These are phyloP conservation scores for Hormaphis cornu DNA, from an alignment of 1,140 invertebrate genomes.

Conservation along the genomic window DNA sequence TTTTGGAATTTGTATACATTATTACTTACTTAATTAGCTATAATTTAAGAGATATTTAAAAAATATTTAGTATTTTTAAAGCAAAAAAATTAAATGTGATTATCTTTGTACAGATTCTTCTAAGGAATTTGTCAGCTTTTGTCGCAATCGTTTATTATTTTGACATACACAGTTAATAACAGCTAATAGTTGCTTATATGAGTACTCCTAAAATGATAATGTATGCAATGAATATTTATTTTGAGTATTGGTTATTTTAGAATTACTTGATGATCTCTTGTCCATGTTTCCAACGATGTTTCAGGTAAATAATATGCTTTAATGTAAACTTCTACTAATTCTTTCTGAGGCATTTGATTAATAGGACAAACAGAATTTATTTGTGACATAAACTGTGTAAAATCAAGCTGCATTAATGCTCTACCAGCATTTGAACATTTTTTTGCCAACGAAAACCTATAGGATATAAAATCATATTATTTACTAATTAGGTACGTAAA, in stretches of 20 bases:
- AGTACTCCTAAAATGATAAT: constrained; percentile 62
- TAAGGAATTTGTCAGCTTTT: constrained; percentile 61
- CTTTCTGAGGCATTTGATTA: constrained; percentile 75
- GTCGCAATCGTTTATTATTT: constrained; percentile 75
- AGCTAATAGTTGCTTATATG: constrained; percentile 71
- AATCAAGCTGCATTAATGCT: constrained; percentile 95
- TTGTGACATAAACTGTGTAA: constrained; percentile 86
- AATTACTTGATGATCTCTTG: constrained; percentile 65
- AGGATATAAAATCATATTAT: constrained; percentile 36
- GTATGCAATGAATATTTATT: constrained; percentile 26
- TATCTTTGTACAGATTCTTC: constrained; percentile 45
- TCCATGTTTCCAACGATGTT: constrained; percentile 76
- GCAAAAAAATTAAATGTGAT: neutral
- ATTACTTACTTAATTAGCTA: too few species aligned
- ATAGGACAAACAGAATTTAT: constrained; percentile 74
- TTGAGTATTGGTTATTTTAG: neutral
- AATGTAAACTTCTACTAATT: constrained; percentile 88
- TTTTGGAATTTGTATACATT: too few species aligned
- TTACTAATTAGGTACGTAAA: neutral
- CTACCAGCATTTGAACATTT: constrained; percentile 94
- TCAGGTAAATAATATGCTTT: constrained; percentile 94
- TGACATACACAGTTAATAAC: constrained; percentile 79
- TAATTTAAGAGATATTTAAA: too few species aligned
- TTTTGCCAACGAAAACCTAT: constrained; percentile 73
- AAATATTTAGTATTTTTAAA: neutral